Base-by-base conservation (phyloP, 2,113 vertebrate species). In the Heliornis fulica region DNA sequence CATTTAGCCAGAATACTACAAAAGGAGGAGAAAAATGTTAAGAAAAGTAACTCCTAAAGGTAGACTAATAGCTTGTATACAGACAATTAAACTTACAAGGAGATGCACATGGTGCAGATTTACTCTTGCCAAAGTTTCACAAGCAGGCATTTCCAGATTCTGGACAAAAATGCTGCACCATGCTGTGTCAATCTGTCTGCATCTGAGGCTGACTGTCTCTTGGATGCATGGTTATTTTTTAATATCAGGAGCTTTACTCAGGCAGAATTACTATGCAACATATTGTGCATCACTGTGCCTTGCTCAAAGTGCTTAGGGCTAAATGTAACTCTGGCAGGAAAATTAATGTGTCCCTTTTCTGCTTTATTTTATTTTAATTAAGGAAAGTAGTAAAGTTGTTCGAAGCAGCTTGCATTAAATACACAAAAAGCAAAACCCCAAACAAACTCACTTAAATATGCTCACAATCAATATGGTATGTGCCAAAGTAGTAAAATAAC, bases 81-180 rank as follows among this genome's bases (percentile, higher is more conserved):
- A 96, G 92, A 83, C 89, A 91, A 97, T 97, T 97, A 96, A 92
- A 89, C 94, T 74, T 94, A 86, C 94, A 92, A 94, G 94, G 81
- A 96, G 82, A 75, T 83, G 63, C 95, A 97, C 93, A 95, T 94
- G 92, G 92, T 77, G 88, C 61, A 81, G 91, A 56, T 63, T 84
- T 64, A 65, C 31, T 81, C 69, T 92, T 97, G 94, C 96, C 97
- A 96, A 89, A 94, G 65, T 96, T 95, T 94, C 85, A 85, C 59
- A 71, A 89, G 66, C 69, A 95, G 69, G 60, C 85, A 56, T 74
- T 96, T 94, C 80, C 66, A 87, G 63, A 75, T 92, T 89, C 85
- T 96, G 87, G 91, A 95, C 66, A 78, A 85, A 90, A 96, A 74
- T 38, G 77, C 85, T 93, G 87, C 81, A 81, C 59, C 94, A 95